These are phyloP conservation scores for Apamea anceps DNA, from an alignment of 2,888 invertebrate genomes.

Conservation along the genomic window DNA sequence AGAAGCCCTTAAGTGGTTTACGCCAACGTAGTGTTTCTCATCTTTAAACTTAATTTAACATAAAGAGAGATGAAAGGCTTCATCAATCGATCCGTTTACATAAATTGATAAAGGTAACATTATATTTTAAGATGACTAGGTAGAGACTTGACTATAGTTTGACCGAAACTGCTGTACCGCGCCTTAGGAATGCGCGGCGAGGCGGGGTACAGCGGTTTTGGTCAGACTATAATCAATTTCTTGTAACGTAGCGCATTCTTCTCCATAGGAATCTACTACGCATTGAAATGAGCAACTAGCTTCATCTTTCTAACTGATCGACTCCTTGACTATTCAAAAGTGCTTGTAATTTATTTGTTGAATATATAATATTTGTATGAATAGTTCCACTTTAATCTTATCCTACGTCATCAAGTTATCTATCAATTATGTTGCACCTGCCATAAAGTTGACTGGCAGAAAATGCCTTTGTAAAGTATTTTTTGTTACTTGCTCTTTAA, in stretches of 20 bases:
- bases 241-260: too few species aligned
- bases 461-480: too few species aligned
- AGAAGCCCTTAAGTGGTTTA: constrained; percentile 39
- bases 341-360: too few species aligned
- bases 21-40: constrained; percentile 21
- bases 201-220: too few species aligned
- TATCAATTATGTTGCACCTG: too few species aligned
- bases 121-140: background rate
- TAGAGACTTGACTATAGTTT: background rate
- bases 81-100: constrained; percentile 24
- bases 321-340: background rate
- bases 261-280: background rate
- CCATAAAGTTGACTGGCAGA: too few species aligned
- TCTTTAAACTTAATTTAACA: constrained; percentile 32
- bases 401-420: background rate
- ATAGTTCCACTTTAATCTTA: background rate
- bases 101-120: constrained; percentile 13
- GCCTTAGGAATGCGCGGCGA: too few species aligned
- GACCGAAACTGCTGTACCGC: too few species aligned
- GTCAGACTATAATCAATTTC: background rate
- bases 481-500: too few species aligned
- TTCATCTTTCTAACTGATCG: background rate
- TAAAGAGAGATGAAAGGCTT: constrained; percentile 18
- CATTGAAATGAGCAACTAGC: background rate
- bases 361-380: too few species aligned